phyloP scores from a whole-genome alignment of 1,140 invertebrate genomes.

The Lepidurus packardi region DNA sequence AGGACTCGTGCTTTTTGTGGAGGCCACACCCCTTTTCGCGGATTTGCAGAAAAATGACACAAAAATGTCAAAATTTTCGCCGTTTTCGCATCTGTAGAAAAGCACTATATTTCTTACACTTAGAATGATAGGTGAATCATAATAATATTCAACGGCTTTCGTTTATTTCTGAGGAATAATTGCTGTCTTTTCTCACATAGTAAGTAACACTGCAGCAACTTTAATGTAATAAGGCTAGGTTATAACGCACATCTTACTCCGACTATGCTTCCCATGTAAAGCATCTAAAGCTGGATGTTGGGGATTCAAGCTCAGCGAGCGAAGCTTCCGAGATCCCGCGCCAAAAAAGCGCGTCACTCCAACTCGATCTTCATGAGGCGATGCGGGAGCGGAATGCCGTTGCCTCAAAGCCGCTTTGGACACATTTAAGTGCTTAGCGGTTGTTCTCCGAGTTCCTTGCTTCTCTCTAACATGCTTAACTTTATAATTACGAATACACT shows the following conservation, averaged over 20 bases:
- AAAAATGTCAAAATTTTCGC: background rate
- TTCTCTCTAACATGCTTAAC: background rate
- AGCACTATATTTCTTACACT: no score
- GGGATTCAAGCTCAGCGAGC: slow-evolving; percentile 28
- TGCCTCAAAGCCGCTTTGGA: background rate
- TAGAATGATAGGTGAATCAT: no score
- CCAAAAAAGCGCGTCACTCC: slow-evolving; percentile 20
- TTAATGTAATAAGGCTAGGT: background rate
- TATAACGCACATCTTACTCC: slow-evolving; percentile 32
- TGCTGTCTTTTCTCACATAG: background rate
- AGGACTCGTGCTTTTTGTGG: no score
- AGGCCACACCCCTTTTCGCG: no score
- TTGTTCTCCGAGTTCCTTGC: background rate
- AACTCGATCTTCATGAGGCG: slow-evolving; percentile 27
- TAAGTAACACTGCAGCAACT: background rate
- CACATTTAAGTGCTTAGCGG: background rate
- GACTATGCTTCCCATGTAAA: background rate
- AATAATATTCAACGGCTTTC: background rate
- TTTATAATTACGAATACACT: slow-evolving; percentile 9
- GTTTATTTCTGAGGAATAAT: background rate
- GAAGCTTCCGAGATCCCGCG: slow-evolving; percentile 21
- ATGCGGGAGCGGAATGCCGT: slow-evolving; percentile 28
- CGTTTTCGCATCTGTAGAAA: no score
- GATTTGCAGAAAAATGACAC: slow-evolving; percentile 40
- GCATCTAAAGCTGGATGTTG: slow-evolving; percentile 11